Evolutionary conservation across 2,888 invertebrate genomes (phyloP), one percentile per base, ranked within the genome.

Genomic region (Mechanitis messenoides): DNA sequence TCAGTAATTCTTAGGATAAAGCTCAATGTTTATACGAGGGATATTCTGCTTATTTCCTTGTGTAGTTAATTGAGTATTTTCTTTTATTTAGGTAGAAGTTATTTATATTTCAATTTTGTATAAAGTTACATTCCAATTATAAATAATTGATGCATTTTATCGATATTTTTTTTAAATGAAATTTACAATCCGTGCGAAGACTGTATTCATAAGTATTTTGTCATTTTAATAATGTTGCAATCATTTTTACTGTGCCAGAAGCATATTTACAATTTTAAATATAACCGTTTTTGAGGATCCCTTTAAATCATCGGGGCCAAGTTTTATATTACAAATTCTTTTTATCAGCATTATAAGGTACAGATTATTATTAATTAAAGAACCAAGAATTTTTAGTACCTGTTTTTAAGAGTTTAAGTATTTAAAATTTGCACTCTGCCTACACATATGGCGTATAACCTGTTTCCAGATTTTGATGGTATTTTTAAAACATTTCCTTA

Each of bases 1-100:
- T 82, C 76, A 73, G 79, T 85, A 85, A 84, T 64, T 59, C 72
- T 78, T 88, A 87, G 86, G 80, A 75, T 88, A 84, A 85, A 78
- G 90, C 88, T 90, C 89, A 90, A 89, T 78, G 81, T 87, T 85
- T 84, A 78, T 82, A 85, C 80, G 79, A 80, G 77, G 79, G 80
- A 82, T 84, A 83, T 82, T 79, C 75, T 76, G 20, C 73, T 78
- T 74, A 70, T 78, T 79, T 78, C 75, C 74, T 77, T 79, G 73
- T 75, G 79, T 81, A 79, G 74, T 50, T 31, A 71, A 74, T 75
- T 74, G 72, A 76, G 75, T 77, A 74, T 65, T 75, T 77, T 75
- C 72, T 76, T 79, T 77, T 77, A 71, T 73, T 77, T 78, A 74
- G 71, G 72, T 71, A 70, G 74, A 73, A 70, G 70, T 75, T 75